phyloP scores from a whole-genome alignment of 2,888 invertebrate species.

The Ischnura elegans region DNA sequence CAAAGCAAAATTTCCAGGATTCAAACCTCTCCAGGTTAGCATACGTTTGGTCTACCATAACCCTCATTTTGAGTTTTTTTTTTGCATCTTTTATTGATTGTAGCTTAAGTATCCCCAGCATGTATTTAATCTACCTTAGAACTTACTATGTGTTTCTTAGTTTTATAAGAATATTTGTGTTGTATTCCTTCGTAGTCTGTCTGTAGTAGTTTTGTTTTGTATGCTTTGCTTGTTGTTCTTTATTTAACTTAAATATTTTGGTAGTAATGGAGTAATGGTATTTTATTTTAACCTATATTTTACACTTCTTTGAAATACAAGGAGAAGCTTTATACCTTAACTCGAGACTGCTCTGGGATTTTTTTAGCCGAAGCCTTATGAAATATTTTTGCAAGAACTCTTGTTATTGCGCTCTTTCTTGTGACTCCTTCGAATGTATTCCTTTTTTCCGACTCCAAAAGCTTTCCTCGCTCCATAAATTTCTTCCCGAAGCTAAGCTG shows the following conservation, averaged over 20 bases:
- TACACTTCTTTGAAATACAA: constrained; percentile 44
- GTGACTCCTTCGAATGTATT: background rate
- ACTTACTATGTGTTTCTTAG: background rate
- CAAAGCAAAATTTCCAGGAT: constrained; percentile 51
- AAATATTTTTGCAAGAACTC: constrained; percentile 22
- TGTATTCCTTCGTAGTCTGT: constrained; percentile 14
- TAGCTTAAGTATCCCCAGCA: background rate
- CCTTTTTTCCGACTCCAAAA: constrained; percentile 38
- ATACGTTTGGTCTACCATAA: background rate
- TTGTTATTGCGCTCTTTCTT: constrained; percentile 32
- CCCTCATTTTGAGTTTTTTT: background rate
- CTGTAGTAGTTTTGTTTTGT: background rate
- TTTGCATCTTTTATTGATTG: background rate
- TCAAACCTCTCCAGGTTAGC: constrained; percentile 60
- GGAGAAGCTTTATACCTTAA: constrained; percentile 52
- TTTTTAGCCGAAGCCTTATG: constrained; percentile 27
- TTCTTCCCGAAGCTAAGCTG: constrained; percentile 22
- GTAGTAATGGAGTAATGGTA: constrained; percentile 8
- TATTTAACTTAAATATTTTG: constrained; percentile 39
- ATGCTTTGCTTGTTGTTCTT: constrained; percentile 62
- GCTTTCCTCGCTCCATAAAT: constrained; percentile 15
- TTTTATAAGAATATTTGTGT: background rate
- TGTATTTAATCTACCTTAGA: background rate
- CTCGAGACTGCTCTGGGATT: constrained; percentile 58
- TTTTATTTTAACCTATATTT: constrained; percentile 30